Conservation (phyloP, 1,140 invertebrate genomes). For the Popillia japonica region DNA sequence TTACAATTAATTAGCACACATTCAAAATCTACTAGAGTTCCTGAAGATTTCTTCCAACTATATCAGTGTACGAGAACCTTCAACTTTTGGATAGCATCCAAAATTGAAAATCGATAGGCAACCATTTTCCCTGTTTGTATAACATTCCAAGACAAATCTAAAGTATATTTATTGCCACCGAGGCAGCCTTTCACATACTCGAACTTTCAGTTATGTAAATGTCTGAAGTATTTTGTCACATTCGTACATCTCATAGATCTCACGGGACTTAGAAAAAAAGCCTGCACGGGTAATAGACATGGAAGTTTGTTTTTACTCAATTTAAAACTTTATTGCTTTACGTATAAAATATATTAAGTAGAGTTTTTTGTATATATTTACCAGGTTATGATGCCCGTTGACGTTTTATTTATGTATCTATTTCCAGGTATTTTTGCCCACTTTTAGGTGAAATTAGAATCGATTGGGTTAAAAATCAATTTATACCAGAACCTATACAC, state of each 20-base stretch:
- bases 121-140: not conserved
- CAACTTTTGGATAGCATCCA: not conserved
- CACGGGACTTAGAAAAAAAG: not conserved
- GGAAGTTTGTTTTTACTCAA: not conserved
- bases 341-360: no score
- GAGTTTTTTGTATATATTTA: no score
- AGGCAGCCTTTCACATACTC: not conserved
- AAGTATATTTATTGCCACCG: not conserved
- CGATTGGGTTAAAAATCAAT: no score
- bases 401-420: no score
- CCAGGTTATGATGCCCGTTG: no score
- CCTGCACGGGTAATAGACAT: not conserved
- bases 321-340: not conserved
- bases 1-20: no score
- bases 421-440: no score
- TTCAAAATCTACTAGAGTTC: no score
- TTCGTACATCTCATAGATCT: not conserved
- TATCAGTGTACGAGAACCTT: not conserved
- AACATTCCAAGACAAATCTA: not conserved
- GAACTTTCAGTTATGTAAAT: slow-evolving; percentile 1
- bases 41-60: no score
- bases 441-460: no score
- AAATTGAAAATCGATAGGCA: not conserved
- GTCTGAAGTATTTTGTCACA: not conserved
- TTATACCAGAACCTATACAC: no score